A percentile compares a stretch with the other conserved stretches of the same genome.
These are phyloP conservation scores for Xerus inauris DNA, from an alignment of 2,113 vertebrate species.

Conservation along the genomic window DNA sequence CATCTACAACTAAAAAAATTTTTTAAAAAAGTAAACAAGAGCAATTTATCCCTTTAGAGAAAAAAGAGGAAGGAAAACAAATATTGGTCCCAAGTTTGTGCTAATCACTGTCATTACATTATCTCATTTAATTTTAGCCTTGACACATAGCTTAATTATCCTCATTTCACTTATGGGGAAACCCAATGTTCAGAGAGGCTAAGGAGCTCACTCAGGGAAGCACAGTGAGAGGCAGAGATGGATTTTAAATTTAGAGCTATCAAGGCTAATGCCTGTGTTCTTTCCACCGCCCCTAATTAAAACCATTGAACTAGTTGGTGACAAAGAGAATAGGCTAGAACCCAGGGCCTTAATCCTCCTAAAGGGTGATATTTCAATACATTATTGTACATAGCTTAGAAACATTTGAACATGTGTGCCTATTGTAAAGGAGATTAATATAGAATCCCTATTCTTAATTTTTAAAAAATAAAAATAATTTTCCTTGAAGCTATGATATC, in stretches of 20 bases:
- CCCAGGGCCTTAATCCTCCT: neutral
- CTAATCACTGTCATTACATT: neutral
- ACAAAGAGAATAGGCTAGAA: neutral
- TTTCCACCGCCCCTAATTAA: neutral
- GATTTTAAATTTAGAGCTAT: neutral
- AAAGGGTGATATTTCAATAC: neutral
- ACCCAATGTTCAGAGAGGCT: neutral
- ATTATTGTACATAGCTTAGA: neutral
- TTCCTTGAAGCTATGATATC: neutral
- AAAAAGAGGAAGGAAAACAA: neutral
- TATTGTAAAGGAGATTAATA: neutral
- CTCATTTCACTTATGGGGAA: neutral
- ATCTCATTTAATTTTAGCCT: neutral
- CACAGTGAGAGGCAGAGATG: neutral
- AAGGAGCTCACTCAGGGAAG: neutral
- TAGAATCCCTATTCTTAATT: slow-evolving; percentile 14
- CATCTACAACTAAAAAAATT: no score
- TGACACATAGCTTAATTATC: neutral
- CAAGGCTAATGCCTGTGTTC: neutral
- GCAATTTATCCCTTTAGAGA: neutral
- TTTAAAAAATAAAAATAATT: slow-evolving; percentile 15
- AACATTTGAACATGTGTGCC: neutral
- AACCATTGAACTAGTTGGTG: neutral
- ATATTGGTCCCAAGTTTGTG: neutral
- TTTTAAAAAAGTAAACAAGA: neutral